These are phyloP conservation scores for Venusia cambrica DNA, from an alignment of 2,888 invertebrate genomes.

Conservation along the genomic window DNA sequence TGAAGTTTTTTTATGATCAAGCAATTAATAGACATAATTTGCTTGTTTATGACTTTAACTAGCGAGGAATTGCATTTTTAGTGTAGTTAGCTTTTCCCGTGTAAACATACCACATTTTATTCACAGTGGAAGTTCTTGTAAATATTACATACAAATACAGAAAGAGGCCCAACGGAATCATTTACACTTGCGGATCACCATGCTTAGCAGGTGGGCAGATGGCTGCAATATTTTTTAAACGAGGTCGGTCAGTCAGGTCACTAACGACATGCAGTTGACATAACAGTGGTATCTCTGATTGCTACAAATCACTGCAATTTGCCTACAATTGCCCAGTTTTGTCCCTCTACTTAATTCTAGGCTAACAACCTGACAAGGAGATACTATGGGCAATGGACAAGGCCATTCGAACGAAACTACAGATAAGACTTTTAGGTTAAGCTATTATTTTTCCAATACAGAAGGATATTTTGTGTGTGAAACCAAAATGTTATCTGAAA, in stretches of 20 bases:
- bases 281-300: conserved; percentile 26
- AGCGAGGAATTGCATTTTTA: conserved; percentile 2
- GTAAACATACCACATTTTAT: too few relatives aligned
- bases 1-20: conserved; percentile 17
- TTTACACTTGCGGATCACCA: too few relatives aligned
- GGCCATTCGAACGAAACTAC: not conserved
- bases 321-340: conserved; percentile 21
- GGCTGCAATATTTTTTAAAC: not conserved
- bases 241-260: conserved; percentile 14
- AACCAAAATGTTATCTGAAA: too few relatives aligned
- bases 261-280: conserved; percentile 21
- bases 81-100: too few relatives aligned
- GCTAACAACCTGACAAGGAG: conserved; percentile 15
- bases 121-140: too few relatives aligned
- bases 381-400: not conserved
- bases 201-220: too few relatives aligned
- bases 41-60: conserved; percentile 13
- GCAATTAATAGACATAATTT: conserved; percentile 14
- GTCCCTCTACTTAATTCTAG: conserved; percentile 18
- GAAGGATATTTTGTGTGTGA: too few relatives aligned
- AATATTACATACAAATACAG: too few relatives aligned
- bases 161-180: too few relatives aligned
- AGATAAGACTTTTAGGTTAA: too few relatives aligned
- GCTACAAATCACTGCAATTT: conserved; percentile 27
- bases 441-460: too few relatives aligned